Base-by-base conservation (phyloP, 2,888 invertebrate genomes). In the Poecilobothrus nobilitatus region DNA sequence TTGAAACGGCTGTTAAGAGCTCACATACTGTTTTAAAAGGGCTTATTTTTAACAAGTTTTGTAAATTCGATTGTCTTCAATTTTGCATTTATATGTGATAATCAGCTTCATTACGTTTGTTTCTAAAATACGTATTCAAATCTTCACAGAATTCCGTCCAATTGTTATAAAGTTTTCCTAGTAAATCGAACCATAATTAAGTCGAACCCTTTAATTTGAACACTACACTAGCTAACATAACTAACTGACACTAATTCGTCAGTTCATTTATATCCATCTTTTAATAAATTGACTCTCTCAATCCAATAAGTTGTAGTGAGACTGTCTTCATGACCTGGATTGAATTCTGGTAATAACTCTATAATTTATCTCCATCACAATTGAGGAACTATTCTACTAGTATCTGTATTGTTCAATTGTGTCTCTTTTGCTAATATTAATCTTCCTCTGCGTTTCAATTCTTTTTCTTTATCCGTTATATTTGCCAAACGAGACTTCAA, bases 121-220 rank as follows among this genome's bases (percentile, higher is more conserved):
- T 33, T n/a, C 15, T 65, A n/a, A 65, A 65, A 65, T 15, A 33
- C 34, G 6, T 65, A n/a, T 33, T 65, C 15, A 65, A 33, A 7
- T 65, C 65, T n/a, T 65, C n/a, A 27, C 65, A 65, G 18, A 53
- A 53, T 53, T 53, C 53, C n/a, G 18, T n/a, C 53, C 53, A 53
- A 15, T n/a, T 44, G 12, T 12, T 15, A 12, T 63, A 20, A 21
- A 63, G 8, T 21, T 22, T 63, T 21, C 20, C 10, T 63, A 22
- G 22, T 22, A 22, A 63, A 22, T 63, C 63, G 12, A 22, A 63
- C 22, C 22, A 63, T 63, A 63, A 22, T 22, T 63, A 22, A 5
- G 63, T 22, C 22, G 9, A 27, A 63, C 12, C 22, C 20, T 63
- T 63, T 63, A 63, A 12, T 63, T 63, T 63, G 10, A 63, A 63